Evolutionary conservation across 2,888 invertebrate genomes (phyloP).

Genomic region (Pristionchus japonicus): DNA sequence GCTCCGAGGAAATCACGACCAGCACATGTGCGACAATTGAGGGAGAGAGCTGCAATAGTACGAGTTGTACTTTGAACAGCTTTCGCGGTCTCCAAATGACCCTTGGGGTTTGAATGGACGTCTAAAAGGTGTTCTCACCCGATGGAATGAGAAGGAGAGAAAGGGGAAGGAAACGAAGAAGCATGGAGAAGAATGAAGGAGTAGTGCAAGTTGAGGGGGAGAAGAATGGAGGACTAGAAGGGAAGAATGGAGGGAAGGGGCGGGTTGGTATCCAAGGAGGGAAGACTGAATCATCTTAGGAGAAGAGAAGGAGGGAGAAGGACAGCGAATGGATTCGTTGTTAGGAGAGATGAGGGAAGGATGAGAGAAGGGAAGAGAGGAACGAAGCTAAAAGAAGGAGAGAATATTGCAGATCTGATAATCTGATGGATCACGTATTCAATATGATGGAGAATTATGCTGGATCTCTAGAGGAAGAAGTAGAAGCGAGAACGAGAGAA

Average conservation of each 20-base stretch:
- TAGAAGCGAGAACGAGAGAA: slow-evolving; percentile 66
- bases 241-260: background rate
- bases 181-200: background rate
- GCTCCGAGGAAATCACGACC: background rate
- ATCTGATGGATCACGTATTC: slow-evolving; percentile 74
- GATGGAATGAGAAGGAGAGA: background rate
- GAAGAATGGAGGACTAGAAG: background rate
- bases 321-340: background rate
- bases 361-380: background rate
- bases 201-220: background rate
- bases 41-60: background rate
- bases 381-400: background rate
- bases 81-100: too few relatives aligned
- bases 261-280: background rate
- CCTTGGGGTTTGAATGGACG: background rate
- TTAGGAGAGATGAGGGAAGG: background rate
- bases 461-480: slow-evolving; percentile 46
- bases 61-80: background rate
- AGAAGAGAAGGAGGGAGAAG: background rate
- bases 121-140: background rate
- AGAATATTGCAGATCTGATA: slow-evolving; percentile 59
- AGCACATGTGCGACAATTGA: background rate
- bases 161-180: background rate
- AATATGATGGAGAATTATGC: slow-evolving; percentile 67
- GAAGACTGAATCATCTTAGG: background rate